These are phyloP conservation scores for Sitophilus oryzae DNA, from an alignment of 1,140 invertebrate species.

Conservation along the genomic window DNA sequence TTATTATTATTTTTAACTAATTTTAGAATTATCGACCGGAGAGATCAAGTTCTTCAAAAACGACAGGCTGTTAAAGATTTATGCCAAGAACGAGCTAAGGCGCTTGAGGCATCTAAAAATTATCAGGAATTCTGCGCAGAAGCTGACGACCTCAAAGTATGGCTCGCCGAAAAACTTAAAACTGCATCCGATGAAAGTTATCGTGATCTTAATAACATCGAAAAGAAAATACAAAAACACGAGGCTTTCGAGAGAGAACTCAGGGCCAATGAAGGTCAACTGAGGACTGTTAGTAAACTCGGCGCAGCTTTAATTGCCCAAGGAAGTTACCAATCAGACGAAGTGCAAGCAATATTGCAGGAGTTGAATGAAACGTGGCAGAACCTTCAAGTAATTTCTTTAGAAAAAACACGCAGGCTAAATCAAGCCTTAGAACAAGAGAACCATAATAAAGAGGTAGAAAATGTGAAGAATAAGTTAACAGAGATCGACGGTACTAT, in stretches of 20 bases:
- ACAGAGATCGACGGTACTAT: constrained; percentile 70
- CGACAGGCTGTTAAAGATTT: constrained; percentile 68
- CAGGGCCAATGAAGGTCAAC: constrained; percentile 82
- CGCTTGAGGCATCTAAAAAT: constrained; percentile 69
- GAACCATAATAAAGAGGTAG: constrained; percentile 67
- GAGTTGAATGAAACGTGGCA: constrained; percentile 72
- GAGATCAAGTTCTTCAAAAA: constrained; percentile 68
- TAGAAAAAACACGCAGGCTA: constrained; percentile 77
- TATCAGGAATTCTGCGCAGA: constrained; percentile 85
- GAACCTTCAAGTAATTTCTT: constrained; percentile 58
- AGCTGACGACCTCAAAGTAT: constrained; percentile 78
- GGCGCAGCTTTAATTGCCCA: constrained; percentile 65
- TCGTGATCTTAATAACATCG: constrained; percentile 83
- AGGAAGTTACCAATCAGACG: constrained; percentile 62
- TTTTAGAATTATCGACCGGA: constrained; percentile 65
- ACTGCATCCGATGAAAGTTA: constrained; percentile 90
- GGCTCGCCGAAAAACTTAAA: constrained; percentile 89
- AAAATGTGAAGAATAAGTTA: constrained; percentile 74
- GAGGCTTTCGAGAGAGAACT: constrained; percentile 96
- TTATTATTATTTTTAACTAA: background rate
- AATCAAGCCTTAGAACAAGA: constrained; percentile 75
- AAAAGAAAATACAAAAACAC: constrained; percentile 93
- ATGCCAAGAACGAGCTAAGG: constrained; percentile 64
- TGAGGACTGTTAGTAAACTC: constrained; percentile 75
- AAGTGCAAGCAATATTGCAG: constrained; percentile 59